Evolutionary conservation across 2,113 vertebrate genomes (phyloP).

Genomic region (Tonatia bakeri): DNA sequence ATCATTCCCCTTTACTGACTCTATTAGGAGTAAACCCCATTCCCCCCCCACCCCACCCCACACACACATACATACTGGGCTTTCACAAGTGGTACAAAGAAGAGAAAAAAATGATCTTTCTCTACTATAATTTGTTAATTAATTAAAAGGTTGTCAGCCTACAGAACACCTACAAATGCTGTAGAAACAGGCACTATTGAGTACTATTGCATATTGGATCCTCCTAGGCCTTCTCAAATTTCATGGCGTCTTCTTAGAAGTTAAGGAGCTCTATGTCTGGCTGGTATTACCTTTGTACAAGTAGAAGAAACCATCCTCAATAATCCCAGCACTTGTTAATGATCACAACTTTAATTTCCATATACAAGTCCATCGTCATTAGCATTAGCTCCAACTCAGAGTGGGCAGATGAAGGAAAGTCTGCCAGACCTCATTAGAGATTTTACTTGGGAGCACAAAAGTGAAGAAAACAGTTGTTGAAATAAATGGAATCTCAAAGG

Average conservation of each 20-base stretch:
- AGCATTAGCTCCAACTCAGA: not conserved
- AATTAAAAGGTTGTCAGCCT: not conserved
- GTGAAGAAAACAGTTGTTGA: constrained; percentile 30
- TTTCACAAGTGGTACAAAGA: not conserved
- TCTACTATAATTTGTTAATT: not conserved
- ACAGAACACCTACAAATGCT: not conserved
- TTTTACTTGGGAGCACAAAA: not conserved
- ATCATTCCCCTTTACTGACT: not conserved
- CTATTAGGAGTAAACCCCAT: not conserved
- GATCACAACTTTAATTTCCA: not conserved
- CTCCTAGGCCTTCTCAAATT: not conserved
- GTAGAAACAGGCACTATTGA: not conserved
- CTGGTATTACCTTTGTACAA: not conserved
- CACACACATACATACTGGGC: too few species aligned
- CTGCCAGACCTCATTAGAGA: not conserved
- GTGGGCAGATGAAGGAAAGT: not conserved
- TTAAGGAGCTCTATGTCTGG: not conserved
- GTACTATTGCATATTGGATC: not conserved
- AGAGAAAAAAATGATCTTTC: not conserved
- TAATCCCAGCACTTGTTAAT: not conserved
- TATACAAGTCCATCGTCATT: not conserved
- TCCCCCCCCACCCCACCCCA: too few species aligned
- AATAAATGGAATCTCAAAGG: not conserved
- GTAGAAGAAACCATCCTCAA: not conserved
- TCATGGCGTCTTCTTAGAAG: not conserved